Percentiles rank a stretch among this genome's conserved stretches.
These are phyloP conservation scores for Crossaster papposus DNA, from an alignment of 53 echinoderm and acorn worm species.

Conservation along the genomic window DNA sequence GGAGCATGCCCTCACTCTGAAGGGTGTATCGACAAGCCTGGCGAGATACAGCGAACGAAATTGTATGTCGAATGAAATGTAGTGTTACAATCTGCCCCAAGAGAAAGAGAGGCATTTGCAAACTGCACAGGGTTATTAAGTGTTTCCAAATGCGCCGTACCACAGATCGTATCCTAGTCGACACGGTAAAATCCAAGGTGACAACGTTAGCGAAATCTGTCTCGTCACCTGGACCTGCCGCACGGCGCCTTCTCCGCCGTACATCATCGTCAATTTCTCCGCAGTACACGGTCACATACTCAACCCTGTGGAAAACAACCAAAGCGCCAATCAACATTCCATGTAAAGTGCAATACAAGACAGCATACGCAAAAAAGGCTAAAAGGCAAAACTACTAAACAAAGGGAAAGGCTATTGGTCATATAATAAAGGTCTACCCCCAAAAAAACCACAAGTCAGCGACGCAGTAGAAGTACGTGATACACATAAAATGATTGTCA, in stretches of 20 bases:
- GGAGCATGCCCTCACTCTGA: too few relatives aligned
- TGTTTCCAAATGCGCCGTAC: not conserved
- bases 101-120: not conserved
- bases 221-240: not conserved
- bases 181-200: slow-evolving; percentile 53
- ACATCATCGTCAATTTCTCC: slow-evolving; percentile 49
- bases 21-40: too few relatives aligned
- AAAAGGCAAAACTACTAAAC: too few relatives aligned
- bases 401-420: too few relatives aligned
- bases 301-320: slow-evolving; percentile 1
- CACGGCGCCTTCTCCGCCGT: slow-evolving; percentile 31
- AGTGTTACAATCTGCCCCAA: too few relatives aligned
- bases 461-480: too few relatives aligned
- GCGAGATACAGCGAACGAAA: too few relatives aligned
- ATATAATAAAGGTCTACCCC: too few relatives aligned
- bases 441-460: too few relatives aligned
- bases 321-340: not conserved
- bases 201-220: slow-evolving; percentile 25
- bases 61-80: too few relatives aligned
- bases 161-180: slow-evolving; percentile 10
- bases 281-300: slow-evolving; percentile 55
- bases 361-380: too few relatives aligned
- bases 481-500: too few relatives aligned
- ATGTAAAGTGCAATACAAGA: not conserved
- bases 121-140: not conserved